Evolutionary conservation across 2,888 invertebrate genomes (phyloP), one percentile per base, ranked within the genome.

Genomic region (Drosophila gaucha): DNA sequence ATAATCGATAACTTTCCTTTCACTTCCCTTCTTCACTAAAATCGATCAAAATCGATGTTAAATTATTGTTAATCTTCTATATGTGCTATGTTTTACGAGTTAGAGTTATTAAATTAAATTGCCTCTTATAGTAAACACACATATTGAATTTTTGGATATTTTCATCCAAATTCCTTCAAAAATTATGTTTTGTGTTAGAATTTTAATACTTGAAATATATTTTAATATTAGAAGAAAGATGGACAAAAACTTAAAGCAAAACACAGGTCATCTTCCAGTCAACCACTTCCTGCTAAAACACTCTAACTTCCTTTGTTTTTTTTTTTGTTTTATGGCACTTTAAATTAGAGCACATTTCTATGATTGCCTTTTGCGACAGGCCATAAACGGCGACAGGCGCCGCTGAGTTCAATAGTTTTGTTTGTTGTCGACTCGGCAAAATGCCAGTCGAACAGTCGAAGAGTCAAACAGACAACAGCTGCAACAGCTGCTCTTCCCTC

Each of bases 341-440:
- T 88, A 84, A 84, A 84, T 84, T 84, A 86, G 88, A 84, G 71
- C 84, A 84, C 86, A 88, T 88, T 83, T 84, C 70, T 83, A 65
- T 83, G 86, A 88, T 88, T 84, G 88, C 77, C 64, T 70, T 87
- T 67, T 58, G 67, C 67, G 56, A 24, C 18, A 30, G 44, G 67
- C 78, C 78, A 85, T 85, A 85, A 79, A 85, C 65, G 67, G 72
- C 86, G 86, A 68, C 86, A 85, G 85, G 85, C 80, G 87, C 85
- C 87, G 67, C 68, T 69, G 50, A 65, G 85, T 66, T 85, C 82
- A 78, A 85, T 87, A 82, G 87, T 87, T 87, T 72, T 78, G 67
- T 74, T 73, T 84, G 78, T 80, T 85, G 82, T 78, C 85, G 78
- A 87, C 75, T 82, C 68, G 82, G 82, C 82, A 82, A 67, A 75